These are phyloP conservation scores for Brachionus asplanchnoidis DNA, from an alignment of 1,140 invertebrate species.

Conservation along the genomic window DNA sequence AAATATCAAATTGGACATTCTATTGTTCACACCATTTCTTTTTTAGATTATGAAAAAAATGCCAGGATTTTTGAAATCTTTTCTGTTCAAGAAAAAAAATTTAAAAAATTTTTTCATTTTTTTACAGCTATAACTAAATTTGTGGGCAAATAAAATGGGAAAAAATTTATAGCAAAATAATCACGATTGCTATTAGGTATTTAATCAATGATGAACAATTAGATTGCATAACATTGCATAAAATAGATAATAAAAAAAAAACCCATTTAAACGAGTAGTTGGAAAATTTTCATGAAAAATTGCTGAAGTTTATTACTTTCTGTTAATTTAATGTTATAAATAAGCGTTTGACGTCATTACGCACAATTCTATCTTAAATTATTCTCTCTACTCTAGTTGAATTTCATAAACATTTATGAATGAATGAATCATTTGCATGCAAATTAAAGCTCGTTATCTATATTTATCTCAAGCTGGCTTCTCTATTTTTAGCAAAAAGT, in stretches of 20 bases:
- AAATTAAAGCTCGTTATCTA: slow-evolving; percentile 27
- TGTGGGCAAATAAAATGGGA: neutral
- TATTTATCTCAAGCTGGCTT: neutral
- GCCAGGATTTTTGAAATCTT: too few species aligned
- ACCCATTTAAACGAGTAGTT: neutral
- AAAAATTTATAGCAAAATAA: slow-evolving; percentile 2
- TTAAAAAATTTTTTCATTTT: neutral
- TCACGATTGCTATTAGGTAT: slow-evolving; percentile 7
- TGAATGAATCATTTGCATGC: neutral
- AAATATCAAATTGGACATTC: too few species aligned
- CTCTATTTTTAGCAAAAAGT: neutral
- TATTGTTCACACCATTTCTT: too few species aligned
- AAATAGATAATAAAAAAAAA: neutral
- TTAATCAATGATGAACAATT: neutral
- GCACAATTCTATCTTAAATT: slow-evolving; percentile 9
- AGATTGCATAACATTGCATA: slow-evolving; percentile 1
- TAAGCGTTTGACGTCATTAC: slow-evolving; percentile 11
- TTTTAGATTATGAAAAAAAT: too few species aligned
- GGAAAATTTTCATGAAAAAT: slow-evolving; percentile 7
- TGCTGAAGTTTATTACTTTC: slow-evolving; percentile 20
- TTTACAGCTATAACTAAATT: neutral
- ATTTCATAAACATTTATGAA: neutral
- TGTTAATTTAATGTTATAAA: slow-evolving; percentile 20
- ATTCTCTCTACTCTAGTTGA: neutral
- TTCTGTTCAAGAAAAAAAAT: neutral